A percentile compares a stretch with the other conserved stretches of the same genome.
Evolutionary conservation across 2,888 invertebrate genomes (phyloP).

Genomic region (Eristalis pertinax): DNA sequence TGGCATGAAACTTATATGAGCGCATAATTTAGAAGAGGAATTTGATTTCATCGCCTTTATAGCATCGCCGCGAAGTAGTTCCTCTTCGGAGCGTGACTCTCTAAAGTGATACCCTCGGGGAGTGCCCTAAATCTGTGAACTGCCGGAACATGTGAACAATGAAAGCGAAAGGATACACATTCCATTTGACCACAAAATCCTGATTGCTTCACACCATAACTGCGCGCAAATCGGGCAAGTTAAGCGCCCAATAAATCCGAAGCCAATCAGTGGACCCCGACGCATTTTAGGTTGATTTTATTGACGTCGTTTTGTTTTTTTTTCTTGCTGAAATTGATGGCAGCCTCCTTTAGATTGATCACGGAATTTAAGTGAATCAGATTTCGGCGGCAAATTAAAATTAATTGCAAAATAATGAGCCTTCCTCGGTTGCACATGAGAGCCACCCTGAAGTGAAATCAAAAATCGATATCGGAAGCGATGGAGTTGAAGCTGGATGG

Average conservation of each 20-base stretch:
- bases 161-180: neutral
- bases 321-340: neutral
- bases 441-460: neutral
- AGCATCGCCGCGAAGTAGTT: neutral
- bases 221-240: neutral
- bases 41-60: slow-evolving; percentile 20
- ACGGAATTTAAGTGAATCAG: neutral
- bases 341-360: neutral
- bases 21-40: slow-evolving; percentile 8
- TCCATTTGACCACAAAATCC: neutral
- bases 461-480: neutral
- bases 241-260: neutral
- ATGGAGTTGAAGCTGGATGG: neutral
- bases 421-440: neutral
- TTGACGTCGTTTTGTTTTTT: neutral
- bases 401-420: neutral
- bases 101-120: neutral
- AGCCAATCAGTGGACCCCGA: neutral
- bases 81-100: neutral
- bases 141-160: neutral
- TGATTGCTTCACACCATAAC: neutral
- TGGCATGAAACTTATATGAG: slow-evolving; percentile 5
- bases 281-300: neutral
- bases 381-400: neutral
- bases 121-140: neutral